Percentiles rank a stretch among this genome's conserved stretches.
Evolutionary conservation across 2,113 vertebrate genomes (phyloP).

Genomic region (Elephantulus edwardii): DNA sequence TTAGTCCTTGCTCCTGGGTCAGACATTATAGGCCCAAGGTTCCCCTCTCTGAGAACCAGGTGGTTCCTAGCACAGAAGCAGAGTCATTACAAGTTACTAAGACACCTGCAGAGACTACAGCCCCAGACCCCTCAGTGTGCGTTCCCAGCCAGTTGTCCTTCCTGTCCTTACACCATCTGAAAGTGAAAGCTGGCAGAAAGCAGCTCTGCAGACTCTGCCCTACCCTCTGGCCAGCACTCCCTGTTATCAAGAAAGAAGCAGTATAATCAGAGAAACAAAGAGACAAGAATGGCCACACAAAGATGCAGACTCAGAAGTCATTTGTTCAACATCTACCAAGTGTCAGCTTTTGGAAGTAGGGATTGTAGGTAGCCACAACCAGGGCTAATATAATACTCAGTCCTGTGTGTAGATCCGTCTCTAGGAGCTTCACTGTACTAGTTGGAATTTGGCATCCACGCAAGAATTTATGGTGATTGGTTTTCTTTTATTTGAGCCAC

Average conservation of each 20-base stretch:
- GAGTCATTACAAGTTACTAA: no score
- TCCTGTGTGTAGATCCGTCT: no score
- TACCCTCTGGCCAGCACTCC: neutral
- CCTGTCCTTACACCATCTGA: neutral
- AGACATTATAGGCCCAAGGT: rapidly evolving
- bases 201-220: neutral
- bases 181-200: neutral
- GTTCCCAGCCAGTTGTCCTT: rapidly evolving
- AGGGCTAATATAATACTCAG: neutral
- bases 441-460: neutral
- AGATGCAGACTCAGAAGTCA: rapidly evolving
- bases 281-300: neutral
- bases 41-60: neutral
- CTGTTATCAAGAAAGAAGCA: neutral
- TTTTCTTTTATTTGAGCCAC: neutral
- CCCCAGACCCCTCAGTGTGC: rapidly evolving
- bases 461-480: neutral
- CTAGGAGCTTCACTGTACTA: rapidly evolving
- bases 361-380: neutral
- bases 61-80: neutral
- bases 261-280: rapidly evolving
- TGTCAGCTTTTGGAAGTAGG: neutral
- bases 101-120: rapidly evolving
- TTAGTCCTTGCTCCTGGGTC: neutral
- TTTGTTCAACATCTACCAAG: neutral